These are phyloP conservation scores for Virgularia gustaviana DNA, from an alignment of 92 coral and sea anemone genomes.

Conservation along the genomic window DNA sequence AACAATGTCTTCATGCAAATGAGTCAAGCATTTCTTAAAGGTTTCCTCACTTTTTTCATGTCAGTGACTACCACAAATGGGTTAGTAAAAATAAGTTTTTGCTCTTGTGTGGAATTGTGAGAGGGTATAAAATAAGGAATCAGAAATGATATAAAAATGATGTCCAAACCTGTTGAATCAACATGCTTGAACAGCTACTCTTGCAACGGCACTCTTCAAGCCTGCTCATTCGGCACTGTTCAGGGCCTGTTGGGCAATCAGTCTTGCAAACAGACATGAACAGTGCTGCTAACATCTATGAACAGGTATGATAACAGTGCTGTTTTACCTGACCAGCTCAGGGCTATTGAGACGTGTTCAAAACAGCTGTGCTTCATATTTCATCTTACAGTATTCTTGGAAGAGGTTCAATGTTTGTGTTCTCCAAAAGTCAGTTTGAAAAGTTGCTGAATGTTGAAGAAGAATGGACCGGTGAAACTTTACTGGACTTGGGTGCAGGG, in stretches of 20 bases:
- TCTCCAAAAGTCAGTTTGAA: slow-evolving; percentile 74
- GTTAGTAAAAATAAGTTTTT: slow-evolving; percentile 51
- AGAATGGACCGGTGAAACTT: slow-evolving; percentile 45
- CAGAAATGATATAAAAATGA: too few species aligned
- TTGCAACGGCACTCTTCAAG: too few species aligned
- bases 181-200: too few species aligned
- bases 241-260: background rate
- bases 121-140: too few species aligned
- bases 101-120: too few species aligned
- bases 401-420: slow-evolving; percentile 95
- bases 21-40: slow-evolving; percentile 67
- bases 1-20: slow-evolving; percentile 85
- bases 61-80: slow-evolving; percentile 90
- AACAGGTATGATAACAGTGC: too few species aligned
- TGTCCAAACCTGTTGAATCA: too few species aligned
- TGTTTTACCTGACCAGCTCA: background rate
- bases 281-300: too few species aligned
- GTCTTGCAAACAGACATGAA: too few species aligned
- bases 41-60: slow-evolving; percentile 66
- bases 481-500: slow-evolving; percentile 92
- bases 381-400: slow-evolving; percentile 62
- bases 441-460: slow-evolving; percentile 54
- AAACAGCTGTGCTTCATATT: background rate
- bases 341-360: too few species aligned
- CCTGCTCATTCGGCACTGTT: too few species aligned